Percentiles rank a stretch among this genome's conserved stretches.
phyloP scores from a whole-genome alignment of 2,797 vertebrate species.

The Acipenser transmontanus region DNA sequence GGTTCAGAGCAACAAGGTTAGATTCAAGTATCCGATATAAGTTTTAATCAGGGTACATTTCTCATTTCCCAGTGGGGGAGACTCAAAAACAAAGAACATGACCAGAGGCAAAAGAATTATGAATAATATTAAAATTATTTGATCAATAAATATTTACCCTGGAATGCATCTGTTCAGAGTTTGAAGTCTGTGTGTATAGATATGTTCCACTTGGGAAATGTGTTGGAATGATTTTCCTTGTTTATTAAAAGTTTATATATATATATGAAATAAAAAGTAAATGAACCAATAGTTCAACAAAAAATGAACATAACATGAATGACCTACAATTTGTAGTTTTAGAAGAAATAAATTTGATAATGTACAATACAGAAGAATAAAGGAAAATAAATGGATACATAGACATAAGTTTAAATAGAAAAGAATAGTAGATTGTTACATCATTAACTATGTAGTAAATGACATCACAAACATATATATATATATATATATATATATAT shows the following conservation, averaged over 20 bases:
- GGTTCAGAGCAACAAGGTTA: slow-evolving; percentile 31
- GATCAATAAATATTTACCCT: slow-evolving; percentile 57
- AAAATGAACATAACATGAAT: no score
- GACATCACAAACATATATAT: no score
- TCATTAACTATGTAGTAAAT: no score
- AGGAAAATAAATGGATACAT: no score
- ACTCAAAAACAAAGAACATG: slow-evolving; percentile 52
- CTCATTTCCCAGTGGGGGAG: slow-evolving; percentile 47
- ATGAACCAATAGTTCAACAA: no score
- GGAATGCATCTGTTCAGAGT: slow-evolving; percentile 7
- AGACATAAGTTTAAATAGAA: no score
- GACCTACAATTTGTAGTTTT: no score
- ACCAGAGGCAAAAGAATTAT: slow-evolving; percentile 64
- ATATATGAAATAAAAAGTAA: no score
- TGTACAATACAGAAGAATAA: no score
- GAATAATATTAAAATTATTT: slow-evolving; percentile 60
- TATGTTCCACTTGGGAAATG: slow-evolving; percentile 11
- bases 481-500: no score
- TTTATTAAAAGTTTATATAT: slow-evolving; percentile 2
- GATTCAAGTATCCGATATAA: slow-evolving; percentile 47
- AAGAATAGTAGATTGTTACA: no score
- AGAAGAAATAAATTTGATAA: no score
- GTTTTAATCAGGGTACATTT: slow-evolving; percentile 53
- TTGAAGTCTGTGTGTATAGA: slow-evolving; percentile 1
- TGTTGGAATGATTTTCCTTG: slow-evolving; percentile 1